Conservation (phyloP, 1,140 invertebrate species). For the Aphelenchoides fujianensis region DNA sequence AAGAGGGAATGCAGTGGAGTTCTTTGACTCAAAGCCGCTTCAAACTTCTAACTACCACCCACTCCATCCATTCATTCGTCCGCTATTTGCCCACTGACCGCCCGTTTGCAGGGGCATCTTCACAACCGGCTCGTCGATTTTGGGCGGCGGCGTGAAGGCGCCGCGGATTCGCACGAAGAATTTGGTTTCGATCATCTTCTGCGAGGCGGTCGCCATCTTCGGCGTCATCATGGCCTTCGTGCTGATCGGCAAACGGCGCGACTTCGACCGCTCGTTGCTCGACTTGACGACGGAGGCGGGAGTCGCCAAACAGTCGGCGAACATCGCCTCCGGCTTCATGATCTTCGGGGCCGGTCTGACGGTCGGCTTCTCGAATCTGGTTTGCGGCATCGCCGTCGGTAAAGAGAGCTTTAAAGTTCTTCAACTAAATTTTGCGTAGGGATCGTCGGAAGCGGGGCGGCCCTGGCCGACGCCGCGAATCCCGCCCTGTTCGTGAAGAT, state of each 20-base stretch:
- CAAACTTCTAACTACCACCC: no score
- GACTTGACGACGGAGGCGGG: background rate
- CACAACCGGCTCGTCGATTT: slow-evolving; percentile 88
- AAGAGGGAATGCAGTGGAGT: no score
- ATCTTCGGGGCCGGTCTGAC: slow-evolving; percentile 92
- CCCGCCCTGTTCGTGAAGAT: slow-evolving; percentile 97
- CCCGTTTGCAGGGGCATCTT: slow-evolving; percentile 75
- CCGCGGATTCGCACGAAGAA: no score
- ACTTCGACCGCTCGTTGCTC: slow-evolving; percentile 29
- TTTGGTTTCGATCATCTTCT: no score
- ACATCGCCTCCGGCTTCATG: slow-evolving; percentile 74
- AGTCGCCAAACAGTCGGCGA: slow-evolving; percentile 39
- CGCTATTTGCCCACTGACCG: slow-evolving; percentile 21
- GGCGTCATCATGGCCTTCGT: slow-evolving; percentile 95
- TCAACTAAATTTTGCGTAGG: no score
- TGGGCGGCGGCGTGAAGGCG: no score
- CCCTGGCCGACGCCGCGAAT: slow-evolving; percentile 89
- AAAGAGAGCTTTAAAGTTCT: no score
- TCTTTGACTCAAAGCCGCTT: no score
- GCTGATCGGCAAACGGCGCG: slow-evolving; percentile 79
- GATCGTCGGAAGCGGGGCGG: slow-evolving; percentile 89
- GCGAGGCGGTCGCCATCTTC: no score
- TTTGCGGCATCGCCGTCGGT: slow-evolving; percentile 95
- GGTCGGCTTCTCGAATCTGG: slow-evolving; percentile 87
- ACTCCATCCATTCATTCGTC: no score